Base-by-base conservation (phyloP, 2,113 vertebrate species). In the Heterotis niloticus region DNA sequence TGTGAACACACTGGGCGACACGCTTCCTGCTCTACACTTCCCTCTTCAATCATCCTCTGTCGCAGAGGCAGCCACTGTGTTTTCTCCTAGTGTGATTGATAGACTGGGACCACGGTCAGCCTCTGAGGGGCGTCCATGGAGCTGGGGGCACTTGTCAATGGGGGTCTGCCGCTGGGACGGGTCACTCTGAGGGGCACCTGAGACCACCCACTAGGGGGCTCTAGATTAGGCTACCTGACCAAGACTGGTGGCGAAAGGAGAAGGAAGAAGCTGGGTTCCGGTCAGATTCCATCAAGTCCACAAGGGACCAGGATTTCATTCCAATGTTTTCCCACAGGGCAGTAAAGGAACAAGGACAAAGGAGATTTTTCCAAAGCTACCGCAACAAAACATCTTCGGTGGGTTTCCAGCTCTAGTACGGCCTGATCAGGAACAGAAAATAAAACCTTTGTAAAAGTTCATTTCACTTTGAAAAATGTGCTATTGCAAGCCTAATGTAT, bases 21-120 rank as follows among this genome's bases (percentile, higher is more conserved):
- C 91, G 88, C 89, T 85, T 91, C 87, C 89, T 89, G 23, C 71
- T 85, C 91, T 89, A 82, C 88, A 90, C 91, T 88, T 90, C 88
- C 90, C 89, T 92, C 93, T 91, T 95, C 92, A 89, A 95, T 94
- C 93, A 94, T 94, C 82, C 85, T 83, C 89, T 94, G 92, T 93
- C 93, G 93, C 88, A 84, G 90, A 89, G 85, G 91, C 92, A 92
- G 89, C 91, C 90, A 88, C 89, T 90, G 89, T 90, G 89, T 89
- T 87, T 94, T 92, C 93, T 90, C 90, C 93, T 76, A 87, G 84
- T 56, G 82, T 95, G 94, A 95, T 94, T 93, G 94, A 95, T 95
- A 92, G 94, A 91, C 90, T 91, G 84, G 91, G 89, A 85, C 88
- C 88, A 88, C 88, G 87, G 86, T 84, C 34, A 92, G 84, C 88